These are phyloP conservation scores for Caenorhabditis virilis DNA, from an alignment of 2,888 invertebrate genomes.

Conservation along the genomic window DNA sequence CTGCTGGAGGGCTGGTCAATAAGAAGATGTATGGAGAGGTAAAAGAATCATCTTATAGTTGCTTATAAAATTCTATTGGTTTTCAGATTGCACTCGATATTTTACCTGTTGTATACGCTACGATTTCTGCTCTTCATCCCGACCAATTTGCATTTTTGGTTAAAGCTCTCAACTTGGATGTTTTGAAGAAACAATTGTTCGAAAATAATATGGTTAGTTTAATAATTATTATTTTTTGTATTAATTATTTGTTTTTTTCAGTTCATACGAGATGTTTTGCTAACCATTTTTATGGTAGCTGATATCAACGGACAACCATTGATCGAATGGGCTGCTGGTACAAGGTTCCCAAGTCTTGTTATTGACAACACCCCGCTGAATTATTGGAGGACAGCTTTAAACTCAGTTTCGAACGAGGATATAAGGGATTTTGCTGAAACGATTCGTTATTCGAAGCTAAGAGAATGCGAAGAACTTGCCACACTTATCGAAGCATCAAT, in stretches of 20 bases:
- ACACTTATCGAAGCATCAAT: conserved; percentile 23
- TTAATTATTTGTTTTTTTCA: conserved; percentile 26
- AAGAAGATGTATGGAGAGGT: conserved; percentile 31
- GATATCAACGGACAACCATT: conserved; percentile 27
- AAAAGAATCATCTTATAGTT: background rate
- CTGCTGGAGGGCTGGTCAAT: conserved; percentile 20
- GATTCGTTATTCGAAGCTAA: conserved; percentile 20
- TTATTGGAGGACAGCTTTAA: conserved; percentile 26
- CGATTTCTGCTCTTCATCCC: conserved; percentile 11
- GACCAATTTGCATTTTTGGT: conserved; percentile 31
- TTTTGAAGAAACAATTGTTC: conserved; percentile 15
- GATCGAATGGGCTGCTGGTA: conserved; percentile 20
- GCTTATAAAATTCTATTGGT: background rate
- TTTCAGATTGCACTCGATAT: conserved; percentile 24
- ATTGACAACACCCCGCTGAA: conserved; percentile 8
- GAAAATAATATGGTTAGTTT: conserved; percentile 26
- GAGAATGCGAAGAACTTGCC: conserved; percentile 21
- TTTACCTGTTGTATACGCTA: conserved; percentile 13
- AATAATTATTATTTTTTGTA: background rate
- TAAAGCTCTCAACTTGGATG: conserved; percentile 20
- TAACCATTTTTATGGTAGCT: conserved; percentile 38
- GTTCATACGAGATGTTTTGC: conserved; percentile 49
- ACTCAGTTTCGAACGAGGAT: conserved; percentile 11
- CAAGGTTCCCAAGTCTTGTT: conserved; percentile 24
- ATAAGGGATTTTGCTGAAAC: conserved; percentile 21